phyloP scores from a whole-genome alignment of 1,140 invertebrate species.

The Drosophila melanica region DNA sequence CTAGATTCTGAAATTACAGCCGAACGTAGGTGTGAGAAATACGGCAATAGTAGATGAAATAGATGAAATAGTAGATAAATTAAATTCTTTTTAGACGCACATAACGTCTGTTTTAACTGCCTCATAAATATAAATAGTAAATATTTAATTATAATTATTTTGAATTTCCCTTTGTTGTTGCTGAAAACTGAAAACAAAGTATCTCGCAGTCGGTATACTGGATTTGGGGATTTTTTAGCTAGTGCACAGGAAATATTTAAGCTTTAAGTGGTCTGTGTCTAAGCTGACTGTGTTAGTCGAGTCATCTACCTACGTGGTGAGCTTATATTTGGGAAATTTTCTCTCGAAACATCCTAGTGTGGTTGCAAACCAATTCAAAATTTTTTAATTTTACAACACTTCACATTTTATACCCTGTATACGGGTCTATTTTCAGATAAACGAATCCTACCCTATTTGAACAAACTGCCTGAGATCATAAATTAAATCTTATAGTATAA shows the following conservation, averaged over 20 bases:
- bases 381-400: background rate
- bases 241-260: background rate
- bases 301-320: conserved; percentile 1
- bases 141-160: background rate
- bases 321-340: background rate
- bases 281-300: background rate
- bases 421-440: background rate
- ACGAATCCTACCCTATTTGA: background rate
- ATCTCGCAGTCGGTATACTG: background rate
- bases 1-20: background rate
- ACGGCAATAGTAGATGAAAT: too few relatives aligned
- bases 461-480: background rate
- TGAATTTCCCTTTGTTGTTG: background rate
- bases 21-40: background rate
- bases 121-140: background rate
- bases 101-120: too few relatives aligned
- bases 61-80: too few relatives aligned
- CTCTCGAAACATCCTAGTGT: background rate
- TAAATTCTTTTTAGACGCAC: too few relatives aligned
- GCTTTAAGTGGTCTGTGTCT: background rate
- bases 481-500: conserved; percentile 24
- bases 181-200: background rate
- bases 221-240: too few relatives aligned
- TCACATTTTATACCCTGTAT: background rate
- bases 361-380: conserved; percentile 8